Evolutionary conservation across 2,113 vertebrate genomes (phyloP).

Genomic region (Scalopus aquaticus): DNA sequence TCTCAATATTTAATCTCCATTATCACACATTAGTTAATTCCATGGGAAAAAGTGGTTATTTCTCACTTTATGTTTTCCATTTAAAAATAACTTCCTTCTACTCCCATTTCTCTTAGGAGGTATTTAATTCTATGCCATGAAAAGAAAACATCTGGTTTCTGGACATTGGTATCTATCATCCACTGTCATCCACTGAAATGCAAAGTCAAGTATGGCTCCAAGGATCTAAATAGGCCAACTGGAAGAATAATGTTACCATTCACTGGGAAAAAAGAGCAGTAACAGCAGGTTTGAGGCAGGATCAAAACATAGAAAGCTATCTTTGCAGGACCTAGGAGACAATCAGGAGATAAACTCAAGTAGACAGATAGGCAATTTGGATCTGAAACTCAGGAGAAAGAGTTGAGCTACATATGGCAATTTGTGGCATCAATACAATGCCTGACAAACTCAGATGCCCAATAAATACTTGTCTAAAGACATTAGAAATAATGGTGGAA

Average conservation of each 20-base stretch:
- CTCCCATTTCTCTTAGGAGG: not conserved
- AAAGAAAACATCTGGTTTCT: not conserved
- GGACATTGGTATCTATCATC: not conserved
- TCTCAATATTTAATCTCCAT: not conserved
- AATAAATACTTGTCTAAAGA: not conserved
- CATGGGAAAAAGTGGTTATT: not conserved
- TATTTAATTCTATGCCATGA: not conserved
- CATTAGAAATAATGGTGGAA: not conserved
- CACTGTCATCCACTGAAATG: not conserved
- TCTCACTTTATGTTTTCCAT: not conserved
- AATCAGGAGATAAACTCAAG: not conserved
- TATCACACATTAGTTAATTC: not conserved
- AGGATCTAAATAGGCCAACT: not conserved
- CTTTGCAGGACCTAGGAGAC: not conserved
- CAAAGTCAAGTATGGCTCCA: not conserved
- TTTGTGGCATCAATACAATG: not conserved
- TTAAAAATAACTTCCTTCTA: not conserved
- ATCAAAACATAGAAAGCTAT: not conserved
- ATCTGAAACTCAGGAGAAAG: not conserved
- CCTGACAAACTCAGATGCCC: not conserved
- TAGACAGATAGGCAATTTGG: not conserved
- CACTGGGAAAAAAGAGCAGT: not conserved
- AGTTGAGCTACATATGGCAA: not conserved
- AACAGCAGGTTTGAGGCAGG: not conserved
- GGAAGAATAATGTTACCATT: not conserved